Conservation (phyloP, 2,888 invertebrate genomes). For the Watsonalla binaria region DNA sequence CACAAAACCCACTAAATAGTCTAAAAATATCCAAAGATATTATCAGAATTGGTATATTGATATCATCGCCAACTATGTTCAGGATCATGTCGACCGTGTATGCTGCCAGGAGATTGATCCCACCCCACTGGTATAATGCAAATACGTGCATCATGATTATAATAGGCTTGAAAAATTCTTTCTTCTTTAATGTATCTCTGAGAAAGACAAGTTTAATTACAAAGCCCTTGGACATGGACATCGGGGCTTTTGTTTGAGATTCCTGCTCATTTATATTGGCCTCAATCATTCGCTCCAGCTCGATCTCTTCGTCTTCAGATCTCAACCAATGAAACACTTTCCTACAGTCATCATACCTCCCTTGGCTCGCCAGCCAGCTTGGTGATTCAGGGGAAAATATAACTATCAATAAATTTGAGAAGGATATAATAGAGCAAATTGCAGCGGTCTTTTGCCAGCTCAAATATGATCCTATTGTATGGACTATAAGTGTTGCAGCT, state of each 20-base stretch:
- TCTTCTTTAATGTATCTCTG: conserved; percentile 20
- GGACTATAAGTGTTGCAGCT: conserved; percentile 74
- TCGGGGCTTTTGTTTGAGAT: not conserved
- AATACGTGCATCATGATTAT: conserved; percentile 37
- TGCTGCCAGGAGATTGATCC: conserved; percentile 27
- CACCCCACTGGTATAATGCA: conserved; percentile 30
- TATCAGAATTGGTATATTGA: conserved; percentile 18
- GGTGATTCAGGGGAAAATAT: conserved; percentile 77
- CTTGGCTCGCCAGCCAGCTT: conserved; percentile 77
- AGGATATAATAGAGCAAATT: conserved; percentile 51
- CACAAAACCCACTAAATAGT: conserved; percentile 25
- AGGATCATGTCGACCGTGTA: conserved; percentile 27
- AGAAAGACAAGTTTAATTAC: not conserved
- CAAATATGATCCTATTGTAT: conserved; percentile 76
- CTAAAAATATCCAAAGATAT: conserved; percentile 30
- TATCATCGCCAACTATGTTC: conserved; percentile 19
- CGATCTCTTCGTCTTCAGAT: conserved; percentile 54
- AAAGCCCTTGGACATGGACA: not conserved
- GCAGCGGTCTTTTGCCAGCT: conserved; percentile 73
- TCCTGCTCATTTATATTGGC: conserved; percentile 25
- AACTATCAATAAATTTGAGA: conserved; percentile 52
- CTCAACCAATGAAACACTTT: conserved; percentile 72
- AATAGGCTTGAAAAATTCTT: conserved; percentile 39
- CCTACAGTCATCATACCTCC: conserved; percentile 66
- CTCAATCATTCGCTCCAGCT: conserved; percentile 33